A percentile compares a stretch with the other conserved stretches of the same genome.
Conservation (phyloP, 2,797 vertebrate genomes). For the Cossypha heuglini region DNA sequence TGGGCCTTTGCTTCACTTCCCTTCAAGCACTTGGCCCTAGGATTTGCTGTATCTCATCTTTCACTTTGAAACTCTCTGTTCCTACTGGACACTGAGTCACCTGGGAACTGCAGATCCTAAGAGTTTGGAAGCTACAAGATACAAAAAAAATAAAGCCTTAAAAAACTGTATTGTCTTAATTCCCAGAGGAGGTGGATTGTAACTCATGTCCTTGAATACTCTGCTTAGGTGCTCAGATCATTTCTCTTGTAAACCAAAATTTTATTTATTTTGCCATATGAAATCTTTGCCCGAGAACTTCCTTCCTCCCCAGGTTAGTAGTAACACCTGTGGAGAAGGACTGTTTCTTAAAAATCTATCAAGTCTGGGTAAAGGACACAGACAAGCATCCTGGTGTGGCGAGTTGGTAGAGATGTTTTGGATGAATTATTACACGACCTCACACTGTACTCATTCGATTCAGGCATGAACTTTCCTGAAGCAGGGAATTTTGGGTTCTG, state of each 20-base stretch:
- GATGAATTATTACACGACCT: neutral
- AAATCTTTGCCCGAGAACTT: neutral
- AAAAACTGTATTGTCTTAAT: neutral
- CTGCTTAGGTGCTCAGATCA: neutral
- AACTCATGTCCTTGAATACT: neutral
- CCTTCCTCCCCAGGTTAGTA: neutral
- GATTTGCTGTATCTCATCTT: neutral
- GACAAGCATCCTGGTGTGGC: neutral
- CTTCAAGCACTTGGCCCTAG: neutral
- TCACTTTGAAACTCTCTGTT: neutral
- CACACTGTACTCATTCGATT: rapidly evolving
- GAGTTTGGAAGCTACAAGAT: neutral
- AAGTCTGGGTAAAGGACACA: neutral
- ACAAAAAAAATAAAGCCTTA: neutral
- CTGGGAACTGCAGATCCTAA: neutral
- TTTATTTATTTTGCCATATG: neutral
- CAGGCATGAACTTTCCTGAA: neutral
- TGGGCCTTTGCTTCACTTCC: neutral
- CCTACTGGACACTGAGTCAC: neutral
- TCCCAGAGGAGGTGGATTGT: neutral
- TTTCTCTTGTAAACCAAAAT: neutral
- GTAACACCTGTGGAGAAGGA: neutral
- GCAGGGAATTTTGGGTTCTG: neutral
- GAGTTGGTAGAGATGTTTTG: neutral
- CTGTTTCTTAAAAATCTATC: neutral